Evolutionary conservation across 2,113 vertebrate genomes (phyloP).

Genomic region (Pelodiscus sinensis): DNA sequence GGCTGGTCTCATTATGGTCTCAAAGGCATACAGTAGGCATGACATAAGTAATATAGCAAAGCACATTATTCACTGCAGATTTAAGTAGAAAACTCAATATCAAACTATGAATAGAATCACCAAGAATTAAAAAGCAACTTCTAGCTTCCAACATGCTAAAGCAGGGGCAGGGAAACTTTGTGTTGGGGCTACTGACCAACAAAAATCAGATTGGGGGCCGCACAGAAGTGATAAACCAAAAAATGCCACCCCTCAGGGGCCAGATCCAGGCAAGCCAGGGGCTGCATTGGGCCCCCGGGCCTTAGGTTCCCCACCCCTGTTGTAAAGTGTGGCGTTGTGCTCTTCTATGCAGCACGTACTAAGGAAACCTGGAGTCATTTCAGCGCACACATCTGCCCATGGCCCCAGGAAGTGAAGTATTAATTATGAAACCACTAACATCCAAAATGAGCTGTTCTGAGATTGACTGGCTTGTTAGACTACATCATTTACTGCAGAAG

Average conservation of each 20-base stretch:
- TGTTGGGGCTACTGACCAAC: too few species aligned
- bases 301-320: too few species aligned
- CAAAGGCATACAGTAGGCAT: neutral
- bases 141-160: neutral
- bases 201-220: too few species aligned
- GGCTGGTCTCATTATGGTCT: neutral
- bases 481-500: slow-evolving; percentile 37
- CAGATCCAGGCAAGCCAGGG: too few species aligned
- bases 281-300: too few species aligned
- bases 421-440: neutral
- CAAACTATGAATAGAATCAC: neutral
- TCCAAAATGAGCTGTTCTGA: neutral
- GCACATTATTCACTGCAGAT: neutral
- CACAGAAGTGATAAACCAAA: too few species aligned
- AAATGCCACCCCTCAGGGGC: too few species aligned
- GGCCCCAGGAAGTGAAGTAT: neutral
- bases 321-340: neutral
- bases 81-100: neutral
- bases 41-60: slow-evolving; percentile 18
- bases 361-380: neutral
- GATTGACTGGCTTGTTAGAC: neutral
- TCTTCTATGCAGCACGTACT: slow-evolving; percentile 14
- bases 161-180: too few species aligned
- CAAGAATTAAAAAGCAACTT: slow-evolving; percentile 1
- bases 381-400: accelerated